Evolutionary conservation across 2,888 invertebrate genomes (phyloP).

Genomic region (Dermolepida albohirtum): DNA sequence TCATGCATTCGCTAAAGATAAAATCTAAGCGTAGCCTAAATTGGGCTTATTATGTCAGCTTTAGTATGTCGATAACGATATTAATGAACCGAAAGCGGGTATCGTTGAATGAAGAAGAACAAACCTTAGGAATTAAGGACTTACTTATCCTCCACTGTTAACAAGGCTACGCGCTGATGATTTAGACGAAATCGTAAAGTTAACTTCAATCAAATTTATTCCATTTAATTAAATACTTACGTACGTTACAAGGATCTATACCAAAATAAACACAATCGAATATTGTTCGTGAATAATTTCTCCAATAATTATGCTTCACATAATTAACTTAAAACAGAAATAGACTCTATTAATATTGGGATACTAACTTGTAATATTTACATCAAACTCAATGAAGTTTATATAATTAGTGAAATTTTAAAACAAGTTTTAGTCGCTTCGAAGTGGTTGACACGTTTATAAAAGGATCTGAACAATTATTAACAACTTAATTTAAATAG

Average conservation of each 20-base stretch:
- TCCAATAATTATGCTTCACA: no score
- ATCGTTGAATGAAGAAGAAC: conserved; percentile 32
- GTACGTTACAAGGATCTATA: conserved; percentile 2
- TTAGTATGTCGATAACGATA: conserved; percentile 34
- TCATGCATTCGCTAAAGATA: conserved; percentile 26
- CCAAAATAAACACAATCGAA: not conserved
- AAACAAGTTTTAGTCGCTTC: no score
- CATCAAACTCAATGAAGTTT: no score
- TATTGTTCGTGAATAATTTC: not conserved
- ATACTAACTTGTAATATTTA: no score
- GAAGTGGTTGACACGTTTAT: no score
- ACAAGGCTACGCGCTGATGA: conserved; percentile 27
- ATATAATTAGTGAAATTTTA: no score
- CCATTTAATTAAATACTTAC: conserved; percentile 15
- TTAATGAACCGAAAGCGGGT: conserved; percentile 20
- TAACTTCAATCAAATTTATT: conserved; percentile 28
- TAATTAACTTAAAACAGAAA: no score
- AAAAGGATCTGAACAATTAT: no score
- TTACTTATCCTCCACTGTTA: conserved; percentile 28
- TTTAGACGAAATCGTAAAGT: conserved; percentile 22
- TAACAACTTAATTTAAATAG: no score
- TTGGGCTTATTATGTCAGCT: conserved; percentile 31
- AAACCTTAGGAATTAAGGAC: conserved; percentile 32
- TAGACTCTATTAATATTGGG: no score
- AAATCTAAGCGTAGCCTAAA: conserved; percentile 27